Conservation (phyloP, 2,888 invertebrate species). For the Chloromyia formosa region DNA sequence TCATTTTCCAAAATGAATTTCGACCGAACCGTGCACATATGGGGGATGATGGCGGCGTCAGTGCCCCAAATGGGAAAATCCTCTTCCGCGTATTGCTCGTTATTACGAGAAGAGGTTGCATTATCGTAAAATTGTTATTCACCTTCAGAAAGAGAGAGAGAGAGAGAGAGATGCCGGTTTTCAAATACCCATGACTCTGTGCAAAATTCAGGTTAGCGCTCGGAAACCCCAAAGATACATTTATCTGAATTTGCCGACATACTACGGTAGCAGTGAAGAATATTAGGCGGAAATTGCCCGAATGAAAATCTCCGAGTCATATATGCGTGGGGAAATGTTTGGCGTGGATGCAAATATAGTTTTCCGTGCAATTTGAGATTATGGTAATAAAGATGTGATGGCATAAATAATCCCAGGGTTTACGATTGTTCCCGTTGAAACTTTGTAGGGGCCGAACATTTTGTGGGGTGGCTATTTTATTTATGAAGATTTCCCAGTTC, state of each 20-base stretch:
- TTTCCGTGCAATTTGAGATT: constrained; percentile 38
- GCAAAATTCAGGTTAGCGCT: no score
- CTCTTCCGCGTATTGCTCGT: constrained; percentile 15
- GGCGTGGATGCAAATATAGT: constrained; percentile 33
- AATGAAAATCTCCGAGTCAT: constrained; percentile 26
- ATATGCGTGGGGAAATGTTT: constrained; percentile 18
- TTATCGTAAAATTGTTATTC: constrained; percentile 37
- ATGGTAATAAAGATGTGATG: constrained; percentile 29
- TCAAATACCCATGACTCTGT: no score
- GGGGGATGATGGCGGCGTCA: not conserved
- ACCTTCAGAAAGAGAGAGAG: constrained; percentile 6
- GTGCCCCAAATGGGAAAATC: not conserved
- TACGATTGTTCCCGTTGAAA: not conserved
- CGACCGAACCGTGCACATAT: not conserved
- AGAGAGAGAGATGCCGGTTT: no score
- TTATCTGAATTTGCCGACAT: no score
- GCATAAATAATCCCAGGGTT: not conserved
- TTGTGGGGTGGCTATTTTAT: no score
- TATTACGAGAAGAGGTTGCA: constrained; percentile 14
- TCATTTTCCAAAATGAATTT: constrained; percentile 36
- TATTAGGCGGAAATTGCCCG: constrained; percentile 28
- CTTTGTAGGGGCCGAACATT: not conserved
- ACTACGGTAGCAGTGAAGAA: not conserved
- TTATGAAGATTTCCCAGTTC: no score
- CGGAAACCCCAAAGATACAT: no score